Base-by-base conservation (phyloP, 2,888 invertebrate genomes). In the Epinotia nisella region DNA sequence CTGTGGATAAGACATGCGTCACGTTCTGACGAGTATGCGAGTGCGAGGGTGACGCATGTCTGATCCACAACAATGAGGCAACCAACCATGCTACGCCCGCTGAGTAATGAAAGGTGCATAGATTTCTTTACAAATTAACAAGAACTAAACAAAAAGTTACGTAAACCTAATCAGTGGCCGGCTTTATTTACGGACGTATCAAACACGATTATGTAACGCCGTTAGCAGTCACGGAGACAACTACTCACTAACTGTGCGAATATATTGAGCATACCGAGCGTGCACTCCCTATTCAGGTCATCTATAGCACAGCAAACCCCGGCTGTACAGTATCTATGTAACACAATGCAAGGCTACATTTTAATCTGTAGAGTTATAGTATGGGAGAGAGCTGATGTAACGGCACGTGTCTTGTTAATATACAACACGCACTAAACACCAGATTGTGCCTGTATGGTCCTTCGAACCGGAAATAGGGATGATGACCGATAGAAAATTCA, bases 211-310 rank as follows among this genome's bases (percentile, higher is more conserved):
- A 55, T 49, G 17, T 60, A 53, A 70, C 58, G n/a, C 17, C 59
- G 21, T 51, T 19, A 62, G 29, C 13, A 55, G 53, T 11, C 11
- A 4, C 61, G 29, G 55, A 13, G 61, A 41, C 53, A 70, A 55
- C 45, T 61, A 45, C 61, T 49, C 49, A 24, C 55, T 41, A 64
- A 21, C n/a, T 11, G 64, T 64, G 70, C 45, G 62, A 62, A 70
- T 64, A 58, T 45, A 39, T 56, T n/a, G 62, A 64, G 56, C 56
- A 70, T 45, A 64, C 70, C 21, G 56, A 17, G 29, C 70, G 70
- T 70, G 64, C 45, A 9, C 5, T 0, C 9, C 21, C 21, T 58
- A 70, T 70, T 56, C 56, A 70, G 68, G 21, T n/a, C 64, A 64
- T 41, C 21, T 49, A 39, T 45, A 5, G 15, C 45, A 58, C 13